Conservation (phyloP, 1,140 invertebrate genomes). For the Drosophila parabipectinata region DNA sequence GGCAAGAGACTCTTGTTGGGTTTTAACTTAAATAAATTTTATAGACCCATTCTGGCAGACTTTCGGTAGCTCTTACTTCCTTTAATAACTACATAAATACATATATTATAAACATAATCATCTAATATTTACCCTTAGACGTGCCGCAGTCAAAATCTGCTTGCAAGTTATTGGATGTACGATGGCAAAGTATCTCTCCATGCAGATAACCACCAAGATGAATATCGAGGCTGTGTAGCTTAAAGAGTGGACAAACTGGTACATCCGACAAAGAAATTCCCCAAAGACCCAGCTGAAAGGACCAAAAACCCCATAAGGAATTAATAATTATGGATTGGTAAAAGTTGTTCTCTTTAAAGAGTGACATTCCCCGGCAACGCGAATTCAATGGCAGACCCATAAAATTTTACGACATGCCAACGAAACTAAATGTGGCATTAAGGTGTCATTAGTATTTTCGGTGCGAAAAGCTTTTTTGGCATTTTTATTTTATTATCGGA, state of each 20-base stretch:
- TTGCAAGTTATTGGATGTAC: slow-evolving; percentile 92
- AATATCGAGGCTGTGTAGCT: slow-evolving; percentile 93
- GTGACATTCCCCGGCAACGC: neutral
- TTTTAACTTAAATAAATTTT: neutral
- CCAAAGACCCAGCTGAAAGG: slow-evolving; percentile 90
- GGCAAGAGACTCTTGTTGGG: neutral
- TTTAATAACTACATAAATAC: no score
- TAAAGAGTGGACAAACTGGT: slow-evolving; percentile 91
- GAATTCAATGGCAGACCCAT: slow-evolving; percentile 36
- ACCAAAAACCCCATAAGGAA: slow-evolving; percentile 11
- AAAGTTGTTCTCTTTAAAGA: slow-evolving; percentile 32
- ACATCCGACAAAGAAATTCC: slow-evolving; percentile 92
- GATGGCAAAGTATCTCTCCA: slow-evolving; percentile 93
- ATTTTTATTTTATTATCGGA: slow-evolving; percentile 42
- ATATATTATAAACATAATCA: neutral
- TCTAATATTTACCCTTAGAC: slow-evolving; percentile 86
- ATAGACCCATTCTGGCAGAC: neutral
- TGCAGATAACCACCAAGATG: slow-evolving; percentile 92
- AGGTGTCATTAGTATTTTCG: slow-evolving; percentile 68
- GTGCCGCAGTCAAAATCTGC: slow-evolving; percentile 89
- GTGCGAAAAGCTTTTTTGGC: slow-evolving; percentile 38
- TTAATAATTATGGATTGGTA: slow-evolving; percentile 30
- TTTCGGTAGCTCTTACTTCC: neutral
- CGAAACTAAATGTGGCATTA: slow-evolving; percentile 70
- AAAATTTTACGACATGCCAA: slow-evolving; percentile 58